phyloP scores from a whole-genome alignment of 2,888 invertebrate species.

The Drosophila formosana region DNA sequence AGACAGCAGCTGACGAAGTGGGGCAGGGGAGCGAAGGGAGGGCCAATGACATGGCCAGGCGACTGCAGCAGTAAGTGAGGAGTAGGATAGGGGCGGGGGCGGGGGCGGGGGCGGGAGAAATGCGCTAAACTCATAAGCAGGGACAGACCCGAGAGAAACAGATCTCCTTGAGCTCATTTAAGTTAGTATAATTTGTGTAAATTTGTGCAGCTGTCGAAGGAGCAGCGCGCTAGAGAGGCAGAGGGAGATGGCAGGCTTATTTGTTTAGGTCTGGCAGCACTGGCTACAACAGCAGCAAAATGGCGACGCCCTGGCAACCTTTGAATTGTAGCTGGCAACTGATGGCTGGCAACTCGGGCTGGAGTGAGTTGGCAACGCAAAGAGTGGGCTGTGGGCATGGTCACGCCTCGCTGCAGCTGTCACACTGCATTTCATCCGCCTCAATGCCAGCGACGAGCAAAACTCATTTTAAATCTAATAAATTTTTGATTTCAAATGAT shows the following conservation, averaged over 20 bases:
- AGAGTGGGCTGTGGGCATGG: constrained; percentile 35
- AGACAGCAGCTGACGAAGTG: constrained; percentile 31
- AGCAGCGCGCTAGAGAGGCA: not conserved
- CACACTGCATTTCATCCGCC: constrained; percentile 46
- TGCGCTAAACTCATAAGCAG: constrained; percentile 75
- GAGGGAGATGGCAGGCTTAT: constrained; percentile 46
- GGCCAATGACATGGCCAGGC: constrained; percentile 51
- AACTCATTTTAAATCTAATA: constrained; percentile 49
- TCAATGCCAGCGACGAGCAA: not conserved
- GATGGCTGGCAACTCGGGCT: constrained; percentile 7
- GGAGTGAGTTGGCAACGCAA: constrained; percentile 8
- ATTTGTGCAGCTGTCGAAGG: constrained; percentile 65
- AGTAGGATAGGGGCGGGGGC: not conserved
- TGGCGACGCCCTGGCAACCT: constrained; percentile 66
- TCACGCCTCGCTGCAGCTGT: constrained; percentile 63
- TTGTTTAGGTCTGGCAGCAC: constrained; percentile 64
- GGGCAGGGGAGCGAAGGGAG: not conserved
- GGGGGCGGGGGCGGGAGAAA: constrained; percentile 7
- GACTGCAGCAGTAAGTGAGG: constrained; percentile 1
- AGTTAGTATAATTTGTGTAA: constrained; percentile 60
- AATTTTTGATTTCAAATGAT: constrained; percentile 61
- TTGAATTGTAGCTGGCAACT: constrained; percentile 51
- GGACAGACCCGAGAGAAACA: not conserved
- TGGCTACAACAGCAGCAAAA: constrained; percentile 13
- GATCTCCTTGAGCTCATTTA: constrained; percentile 67